A percentile compares a stretch with the other conserved stretches of the same genome.
phyloP scores from a whole-genome alignment of 1,140 invertebrate genomes.

The Nasonia vitripennis region DNA sequence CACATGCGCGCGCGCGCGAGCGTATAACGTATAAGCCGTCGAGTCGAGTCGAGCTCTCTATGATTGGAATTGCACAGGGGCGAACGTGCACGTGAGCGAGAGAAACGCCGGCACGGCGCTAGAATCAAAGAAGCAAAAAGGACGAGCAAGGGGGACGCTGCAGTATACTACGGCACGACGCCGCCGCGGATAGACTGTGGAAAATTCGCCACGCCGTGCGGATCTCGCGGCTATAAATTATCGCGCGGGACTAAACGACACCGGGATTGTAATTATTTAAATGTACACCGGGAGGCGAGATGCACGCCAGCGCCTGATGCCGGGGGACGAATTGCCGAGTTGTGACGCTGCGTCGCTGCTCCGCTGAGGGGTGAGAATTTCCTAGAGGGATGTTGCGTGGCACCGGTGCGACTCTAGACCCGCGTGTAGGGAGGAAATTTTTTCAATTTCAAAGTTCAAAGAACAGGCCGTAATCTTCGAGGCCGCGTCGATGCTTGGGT shows the following conservation, averaged over 20 bases:
- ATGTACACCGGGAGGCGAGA: constrained; percentile 55
- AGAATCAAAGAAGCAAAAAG: constrained; percentile 35
- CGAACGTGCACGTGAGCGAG: constrained; percentile 28
- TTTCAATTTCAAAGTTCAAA: constrained; percentile 47
- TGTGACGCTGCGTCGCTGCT: not conserved
- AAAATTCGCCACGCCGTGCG: constrained; percentile 62
- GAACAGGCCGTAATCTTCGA: constrained; percentile 38
- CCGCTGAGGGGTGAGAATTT: not conserved
- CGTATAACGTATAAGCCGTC: constrained; percentile 4
- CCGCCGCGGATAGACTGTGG: not conserved
- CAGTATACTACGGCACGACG: not conserved
- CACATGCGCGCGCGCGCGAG: not conserved
- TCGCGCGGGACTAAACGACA: constrained; percentile 60
- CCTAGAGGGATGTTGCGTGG: not conserved
- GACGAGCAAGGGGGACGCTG: not conserved
- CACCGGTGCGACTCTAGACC: not conserved
- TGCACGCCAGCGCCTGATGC: not conserved
- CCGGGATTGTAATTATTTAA: constrained; percentile 70
- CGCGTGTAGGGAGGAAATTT: not conserved
- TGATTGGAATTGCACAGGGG: constrained; percentile 47
- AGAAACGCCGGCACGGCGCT: not conserved
- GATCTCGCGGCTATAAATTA: constrained; percentile 68
- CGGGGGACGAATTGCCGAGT: not conserved
- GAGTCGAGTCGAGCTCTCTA: constrained; percentile 9
- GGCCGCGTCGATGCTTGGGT: not conserved